phyloP scores from a whole-genome alignment of 2,797 vertebrate species.

The Fistularia tabacaria region DNA sequence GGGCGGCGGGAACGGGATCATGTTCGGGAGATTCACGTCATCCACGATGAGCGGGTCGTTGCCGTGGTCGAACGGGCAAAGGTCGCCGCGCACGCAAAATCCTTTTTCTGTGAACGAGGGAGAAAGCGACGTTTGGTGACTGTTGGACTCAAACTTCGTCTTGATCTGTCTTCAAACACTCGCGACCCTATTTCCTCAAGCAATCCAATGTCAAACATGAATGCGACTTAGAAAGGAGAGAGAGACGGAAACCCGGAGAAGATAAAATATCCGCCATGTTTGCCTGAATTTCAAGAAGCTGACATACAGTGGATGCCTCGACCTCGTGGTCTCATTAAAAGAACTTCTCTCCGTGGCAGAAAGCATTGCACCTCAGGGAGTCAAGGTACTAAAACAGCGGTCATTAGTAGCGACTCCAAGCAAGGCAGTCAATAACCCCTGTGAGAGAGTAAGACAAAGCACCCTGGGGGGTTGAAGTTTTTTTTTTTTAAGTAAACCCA shows the following conservation, averaged over 20 bases:
- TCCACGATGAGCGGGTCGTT: constrained; percentile 96
- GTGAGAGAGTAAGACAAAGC: constrained; percentile 13
- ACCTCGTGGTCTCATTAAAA: constrained; percentile 61
- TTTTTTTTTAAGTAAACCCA: too few relatives aligned
- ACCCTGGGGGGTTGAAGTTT: neutral
- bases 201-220: too few relatives aligned
- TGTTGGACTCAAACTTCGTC: too few relatives aligned
- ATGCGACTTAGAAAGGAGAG: neutral
- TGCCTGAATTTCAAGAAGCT: neutral
- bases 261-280: too few relatives aligned
- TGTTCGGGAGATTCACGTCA: constrained; percentile 91
- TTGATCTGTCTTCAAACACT: too few relatives aligned
- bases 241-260: neutral
- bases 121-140: neutral
- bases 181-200: too few relatives aligned
- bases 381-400: constrained; percentile 59
- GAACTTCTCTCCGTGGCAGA: constrained; percentile 28
- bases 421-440: constrained; percentile 35
- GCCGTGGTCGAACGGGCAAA: constrained; percentile 95
- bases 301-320: constrained; percentile 19
- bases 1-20: constrained; percentile 95
- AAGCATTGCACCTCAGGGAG: constrained; percentile 44
- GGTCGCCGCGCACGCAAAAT: constrained; percentile 95
- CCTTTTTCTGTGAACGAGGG: constrained; percentile 84
- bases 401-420: constrained; percentile 67